Evolutionary conservation across 2,888 invertebrate species (phyloP), one percentile per base, ranked within the genome.

Genomic region (Acronicta alni): DNA sequence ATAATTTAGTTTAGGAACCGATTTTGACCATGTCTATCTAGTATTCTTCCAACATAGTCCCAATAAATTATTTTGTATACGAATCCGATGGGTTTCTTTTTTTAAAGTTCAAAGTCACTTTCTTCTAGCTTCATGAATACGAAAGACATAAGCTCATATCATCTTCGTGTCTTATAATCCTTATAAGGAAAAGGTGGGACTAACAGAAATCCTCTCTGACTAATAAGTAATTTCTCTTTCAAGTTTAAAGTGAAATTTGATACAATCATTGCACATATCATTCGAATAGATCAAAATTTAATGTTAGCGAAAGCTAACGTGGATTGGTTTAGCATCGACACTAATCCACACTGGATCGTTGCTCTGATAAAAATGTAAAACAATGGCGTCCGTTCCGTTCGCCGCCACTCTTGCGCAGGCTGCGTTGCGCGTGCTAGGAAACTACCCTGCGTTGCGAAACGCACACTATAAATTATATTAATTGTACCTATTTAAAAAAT

Each of bases 341-440:
- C 79, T 88, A 88, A 90, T 91, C 86, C 86, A 80, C 75, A 76
- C 67, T 69, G 86, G 89, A 91, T 91, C 83, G 80, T 63, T 51
- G 69, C 67, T 69, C 73, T 72, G 89, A 89, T 91, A 91, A 87
- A 79, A 79, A 82, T 83, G 83, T 85, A 82, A 76, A 82, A 86
- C 86, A 86, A 86, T 86, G 64, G 82, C 55, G 60, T 53, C 58
- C 84, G 86, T 86, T 86, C 85, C 86, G 62, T 71, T 73, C 79
- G 76, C 58, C 76, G 81, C 71, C 77, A 76, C 70, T 79, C 77
- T 84, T 84, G 84, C 85, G 80, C 80, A 85, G 73, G 53, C 64
- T 46, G 59, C 44, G 65, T 73, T 69, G 72, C 67, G 60, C 69
- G 71, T 61, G 54, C 70, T 77, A 80, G 79, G 75, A 79, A 78